Conservation (phyloP, 2,113 vertebrate genomes). For the Alosa alosa region DNA sequence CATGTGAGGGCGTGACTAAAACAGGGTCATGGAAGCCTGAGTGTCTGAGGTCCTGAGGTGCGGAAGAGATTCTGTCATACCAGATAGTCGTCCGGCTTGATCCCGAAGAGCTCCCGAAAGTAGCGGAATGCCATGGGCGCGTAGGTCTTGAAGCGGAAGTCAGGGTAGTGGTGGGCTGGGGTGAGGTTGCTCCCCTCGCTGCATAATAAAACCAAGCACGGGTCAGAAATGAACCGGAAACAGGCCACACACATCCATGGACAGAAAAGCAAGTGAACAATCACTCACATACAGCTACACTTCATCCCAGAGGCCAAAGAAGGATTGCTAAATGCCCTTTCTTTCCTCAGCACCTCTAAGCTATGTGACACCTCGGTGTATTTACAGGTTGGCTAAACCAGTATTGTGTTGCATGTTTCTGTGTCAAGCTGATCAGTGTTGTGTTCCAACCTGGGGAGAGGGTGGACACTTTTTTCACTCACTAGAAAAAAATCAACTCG, state of each 20-base stretch:
- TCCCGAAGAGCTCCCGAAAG: constrained; percentile 97
- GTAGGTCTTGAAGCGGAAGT: constrained; percentile 98
- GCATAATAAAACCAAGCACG: background rate
- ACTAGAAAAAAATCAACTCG: background rate
- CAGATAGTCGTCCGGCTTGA: constrained; percentile 98
- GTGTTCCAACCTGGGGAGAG: background rate
- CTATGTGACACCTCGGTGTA: background rate
- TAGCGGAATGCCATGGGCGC: constrained; percentile 96
- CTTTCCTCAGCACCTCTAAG: background rate
- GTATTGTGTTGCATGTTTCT: background rate
- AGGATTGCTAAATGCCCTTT: background rate
- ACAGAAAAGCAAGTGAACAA: background rate
- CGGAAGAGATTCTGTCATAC: constrained; percentile 69
- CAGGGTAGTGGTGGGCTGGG: constrained; percentile 95
- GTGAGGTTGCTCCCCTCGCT: constrained; percentile 98
- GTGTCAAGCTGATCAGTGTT: background rate
- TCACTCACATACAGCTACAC: background rate
- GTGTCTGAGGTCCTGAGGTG: background rate
- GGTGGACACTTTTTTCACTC: background rate
- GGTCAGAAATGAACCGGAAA: background rate
- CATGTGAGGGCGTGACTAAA: constrained; percentile 10
- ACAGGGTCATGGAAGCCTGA: constrained; percentile 15
- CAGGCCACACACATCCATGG: background rate
- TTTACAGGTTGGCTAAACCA: background rate
- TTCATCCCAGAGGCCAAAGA: background rate